Base-by-base conservation (phyloP, 1,140 invertebrate species). In the Cydia pomonella region DNA sequence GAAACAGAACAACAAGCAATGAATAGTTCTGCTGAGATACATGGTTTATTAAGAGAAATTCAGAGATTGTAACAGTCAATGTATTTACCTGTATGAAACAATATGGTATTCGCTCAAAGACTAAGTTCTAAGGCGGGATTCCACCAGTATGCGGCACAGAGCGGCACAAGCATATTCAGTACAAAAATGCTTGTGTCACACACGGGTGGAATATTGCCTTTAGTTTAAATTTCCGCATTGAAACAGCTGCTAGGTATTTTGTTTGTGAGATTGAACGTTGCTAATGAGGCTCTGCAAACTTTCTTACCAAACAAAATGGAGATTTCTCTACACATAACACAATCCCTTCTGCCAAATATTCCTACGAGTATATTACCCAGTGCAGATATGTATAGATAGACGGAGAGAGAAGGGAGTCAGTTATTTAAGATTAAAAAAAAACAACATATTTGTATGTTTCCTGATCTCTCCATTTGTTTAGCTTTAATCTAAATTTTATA, bases 401-500 rank as follows among this genome's bases (percentile, higher is more conserved):
- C 12, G n/a, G 16, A 16, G 64, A 41, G 33, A 66, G 63, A 38
- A 6, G n/a, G 63, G 29, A 69, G 29, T 69, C 64, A 33, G 64
- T 21, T 69, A 38, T 25, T 66, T 50, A 50, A 50, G n/a, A n/a
- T 18, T 44, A 16, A 5, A n/a, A 16, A 7, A 16, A 18, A 59
- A 59, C 18, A 59, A 21, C 7, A 59, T 59, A 21, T 21, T 59
- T 23, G 64, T 69, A 18, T 38, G n/a, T 38, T 69, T 69, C 29
- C 64, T 69, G 64, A 69, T 69, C 64, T 69, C 29, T 33, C 64
- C 64, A 69, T 38, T 59, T 41, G 16, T 69, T 63, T 33, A 38
- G 64, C 29, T 69, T 69, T 38, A 38, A 38, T 69, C 25, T 7
- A 27, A 41, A 41, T 69, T 33, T 23, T 18, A 7, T 18, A 38